Evolutionary conservation across 2,888 invertebrate genomes (phyloP).

Genomic region (Chaetoderma sp.): DNA sequence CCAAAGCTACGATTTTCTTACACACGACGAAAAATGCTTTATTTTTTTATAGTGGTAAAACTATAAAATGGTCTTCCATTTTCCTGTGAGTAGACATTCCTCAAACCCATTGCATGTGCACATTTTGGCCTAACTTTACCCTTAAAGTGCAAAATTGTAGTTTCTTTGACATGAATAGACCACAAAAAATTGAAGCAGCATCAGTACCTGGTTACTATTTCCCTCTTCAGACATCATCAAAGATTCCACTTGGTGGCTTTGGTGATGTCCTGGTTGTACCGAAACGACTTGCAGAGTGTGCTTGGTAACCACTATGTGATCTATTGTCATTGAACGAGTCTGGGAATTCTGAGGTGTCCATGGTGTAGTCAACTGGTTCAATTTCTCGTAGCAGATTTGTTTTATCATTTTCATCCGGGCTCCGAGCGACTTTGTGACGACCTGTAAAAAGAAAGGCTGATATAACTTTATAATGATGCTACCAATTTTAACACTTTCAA

Average conservation of each 20-base stretch:
- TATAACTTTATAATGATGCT: too few species aligned
- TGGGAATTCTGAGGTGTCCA: conserved; percentile 41
- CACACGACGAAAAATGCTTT: too few species aligned
- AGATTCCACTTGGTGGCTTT: conserved; percentile 54
- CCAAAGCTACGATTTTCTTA: too few species aligned
- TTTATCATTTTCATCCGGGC: conserved; percentile 79
- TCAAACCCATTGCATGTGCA: too few species aligned
- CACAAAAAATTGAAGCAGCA: too few species aligned
- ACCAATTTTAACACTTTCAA: background rate
- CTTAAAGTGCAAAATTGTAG: too few species aligned
- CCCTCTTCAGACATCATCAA: conserved; percentile 65
- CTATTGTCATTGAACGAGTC: conserved; percentile 31
- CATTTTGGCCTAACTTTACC: too few species aligned
- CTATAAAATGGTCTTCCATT: too few species aligned
- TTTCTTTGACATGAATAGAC: too few species aligned
- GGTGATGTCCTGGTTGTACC: conserved; percentile 26
- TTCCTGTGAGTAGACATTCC: too few species aligned
- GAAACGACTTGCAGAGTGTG: conserved; percentile 30
- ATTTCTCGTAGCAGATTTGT: conserved; percentile 84
- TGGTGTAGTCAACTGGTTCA: conserved; percentile 73
- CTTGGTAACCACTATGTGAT: background rate
- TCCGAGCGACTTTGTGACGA: conserved; percentile 68
- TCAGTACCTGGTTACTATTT: too few species aligned
- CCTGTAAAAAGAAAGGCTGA: conserved; percentile 25
- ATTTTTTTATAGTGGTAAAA: too few species aligned